phyloP scores from a whole-genome alignment of 92 coral and sea anemone species.

The Actinostola sp. region DNA sequence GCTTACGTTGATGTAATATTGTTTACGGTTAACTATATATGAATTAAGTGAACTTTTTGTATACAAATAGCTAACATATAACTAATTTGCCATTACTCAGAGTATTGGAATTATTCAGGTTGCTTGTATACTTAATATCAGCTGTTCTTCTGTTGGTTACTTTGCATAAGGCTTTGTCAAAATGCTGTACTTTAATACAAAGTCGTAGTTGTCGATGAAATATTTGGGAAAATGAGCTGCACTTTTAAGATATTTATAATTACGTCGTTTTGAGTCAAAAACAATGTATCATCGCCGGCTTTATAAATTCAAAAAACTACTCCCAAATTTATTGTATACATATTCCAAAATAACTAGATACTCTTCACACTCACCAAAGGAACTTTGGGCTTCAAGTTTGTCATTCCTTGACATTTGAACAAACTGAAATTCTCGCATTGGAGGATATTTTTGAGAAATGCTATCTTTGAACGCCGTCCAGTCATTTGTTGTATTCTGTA shows the following conservation, averaged over 20 bases:
- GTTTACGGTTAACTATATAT: background rate
- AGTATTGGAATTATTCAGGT: slow-evolving; percentile 15
- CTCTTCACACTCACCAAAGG: slow-evolving; percentile 32
- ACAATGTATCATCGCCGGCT: background rate
- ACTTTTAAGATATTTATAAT: no score
- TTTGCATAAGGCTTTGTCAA: slow-evolving; percentile 11
- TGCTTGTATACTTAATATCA: background rate
- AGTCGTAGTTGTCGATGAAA: background rate
- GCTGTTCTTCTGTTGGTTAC: background rate
- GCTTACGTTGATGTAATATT: background rate
- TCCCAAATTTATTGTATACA: slow-evolving; percentile 10
- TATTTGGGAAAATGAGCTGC: no score
- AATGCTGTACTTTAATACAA: slow-evolving; percentile 1
- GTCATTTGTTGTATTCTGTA: background rate
- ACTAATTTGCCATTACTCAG: background rate
- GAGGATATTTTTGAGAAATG: background rate
- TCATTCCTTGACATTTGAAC: slow-evolving; percentile 30
- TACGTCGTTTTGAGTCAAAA: background rate
- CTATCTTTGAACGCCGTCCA: background rate
- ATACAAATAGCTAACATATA: background rate
- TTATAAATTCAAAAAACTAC: slow-evolving; percentile 8
- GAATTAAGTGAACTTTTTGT: background rate
- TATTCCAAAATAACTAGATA: no score
- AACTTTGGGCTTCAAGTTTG: background rate
- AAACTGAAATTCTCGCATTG: background rate